Base-by-base conservation (phyloP, 2,888 invertebrate species). In the Dioctria rufipes region DNA sequence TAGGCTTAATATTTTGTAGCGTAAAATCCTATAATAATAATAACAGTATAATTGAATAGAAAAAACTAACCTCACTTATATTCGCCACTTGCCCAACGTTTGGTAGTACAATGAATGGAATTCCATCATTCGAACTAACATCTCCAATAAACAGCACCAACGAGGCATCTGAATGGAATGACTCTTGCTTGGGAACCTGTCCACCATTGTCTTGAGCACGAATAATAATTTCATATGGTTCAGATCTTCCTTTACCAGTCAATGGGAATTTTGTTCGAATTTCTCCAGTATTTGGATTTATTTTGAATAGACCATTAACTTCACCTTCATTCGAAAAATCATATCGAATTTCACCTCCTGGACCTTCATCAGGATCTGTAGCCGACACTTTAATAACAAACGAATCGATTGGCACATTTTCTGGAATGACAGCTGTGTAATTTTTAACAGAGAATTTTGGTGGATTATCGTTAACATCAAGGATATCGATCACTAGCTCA, bases 391-490 rank as follows among this genome's bases (percentile, higher is more conserved):
- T 93, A 2, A 93, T 89, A 1, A 95, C 93, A 78, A 91, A 92
- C 25, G 92, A 92, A 61, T 93, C 93, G 0, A 92, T 87, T 0
- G 91, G 90, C 0, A 93, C 94, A 85, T 94, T 95, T 87, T 95
- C 95, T 0, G 95, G 93, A 46, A 95, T 93, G 0, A 95, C 94
- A 4, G 94, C 93, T 84, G 92, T 84, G 86, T 94, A 94, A 11
- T 91, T 89, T 40, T 89, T 88, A 84, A 92, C 92, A 3, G 91
- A 91, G 85, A 95, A 95, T 2, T 88, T 87, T 0, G 95, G 95
- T 0, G 93, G 90, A 85, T 95, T 95, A 84, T 96, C 95, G 85
- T 96, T 95, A 0, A 95, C 94, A 85, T 95, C 95, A 0, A 94
- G 87, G 0, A 95, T 92, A 85, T 94, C 93, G 6, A 95, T 91